These are phyloP conservation scores for Dolichoris vasculosae DNA, from an alignment of 1,140 invertebrate species.

Conservation along the genomic window DNA sequence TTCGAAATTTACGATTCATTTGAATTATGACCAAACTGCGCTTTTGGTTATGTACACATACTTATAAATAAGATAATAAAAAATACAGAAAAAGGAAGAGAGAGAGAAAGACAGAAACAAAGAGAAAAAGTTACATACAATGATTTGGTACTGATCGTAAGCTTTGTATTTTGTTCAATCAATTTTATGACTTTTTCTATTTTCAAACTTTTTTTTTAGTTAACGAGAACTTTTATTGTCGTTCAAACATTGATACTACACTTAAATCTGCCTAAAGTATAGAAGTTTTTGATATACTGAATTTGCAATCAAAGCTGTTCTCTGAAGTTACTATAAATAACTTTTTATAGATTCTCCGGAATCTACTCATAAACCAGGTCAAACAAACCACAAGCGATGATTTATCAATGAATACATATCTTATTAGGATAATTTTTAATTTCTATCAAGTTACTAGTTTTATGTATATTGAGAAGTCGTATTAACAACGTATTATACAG, in stretches of 20 bases:
- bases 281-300: background rate
- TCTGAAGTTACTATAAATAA: constrained; percentile 36
- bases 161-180: background rate
- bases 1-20: constrained; percentile 70
- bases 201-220: background rate
- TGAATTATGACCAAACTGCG: constrained; percentile 68
- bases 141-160: constrained; percentile 22
- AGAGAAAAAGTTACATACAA: background rate
- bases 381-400: constrained; percentile 32
- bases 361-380: background rate
- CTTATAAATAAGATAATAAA: background rate
- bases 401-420: constrained; percentile 40
- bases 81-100: background rate
- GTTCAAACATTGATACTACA: background rate
- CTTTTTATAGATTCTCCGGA: constrained; percentile 47
- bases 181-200: background rate
- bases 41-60: constrained; percentile 27
- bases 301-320: constrained; percentile 1
- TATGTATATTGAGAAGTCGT: background rate
- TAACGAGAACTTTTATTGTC: background rate
- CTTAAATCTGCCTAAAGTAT: background rate
- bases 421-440: constrained; percentile 37
- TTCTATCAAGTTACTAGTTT: background rate
- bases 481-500: background rate
- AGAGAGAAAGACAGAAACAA: background rate